Base-by-base conservation (phyloP, 2,797 vertebrate species). In the Cynopterus sphinx region DNA sequence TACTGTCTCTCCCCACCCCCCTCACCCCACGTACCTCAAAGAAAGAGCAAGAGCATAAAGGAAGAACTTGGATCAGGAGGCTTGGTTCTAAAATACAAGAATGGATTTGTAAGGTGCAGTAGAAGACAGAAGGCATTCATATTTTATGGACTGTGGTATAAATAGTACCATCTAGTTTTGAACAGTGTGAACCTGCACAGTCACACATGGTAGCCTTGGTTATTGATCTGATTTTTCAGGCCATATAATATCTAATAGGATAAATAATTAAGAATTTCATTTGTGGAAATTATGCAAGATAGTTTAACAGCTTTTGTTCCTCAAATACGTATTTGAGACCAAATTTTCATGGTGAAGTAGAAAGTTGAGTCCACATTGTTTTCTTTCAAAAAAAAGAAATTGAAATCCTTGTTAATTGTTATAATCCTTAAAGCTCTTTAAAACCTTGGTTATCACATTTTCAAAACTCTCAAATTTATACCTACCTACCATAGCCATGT, bases 331-430 rank as follows among this genome's bases (percentile, higher is more conserved):
- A 78, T 61, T 90, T 87, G 21, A 87, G 75, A 83, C 16, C 49
- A 71, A n/a, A 75, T 79, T 53, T 93, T 87, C 22, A 68, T 49
- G 59, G 16, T 90, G 36, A 90, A 91, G 46, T 92, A 59, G 87
- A 83, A 92, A 81, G 28, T 75, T 87, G 63, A 85, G 31, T 81
- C 36, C 1, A 13, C 24, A 17, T 82, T 90, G 2, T 95, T 95
- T 84, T 70, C 65, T 75, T 95, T 90, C 55, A 92, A 81, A 81
- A 71, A 71, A 94, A 88, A 26, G 6, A 91, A 91, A 63, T 46
- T 95, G 2, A 91, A 96, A 68, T 67, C 26, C 31, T 70, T 84
- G 39, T 85, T 94, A 78, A 92, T 71, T 73, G 92, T 67, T 43
- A 59, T 53, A 92, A 79, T 83, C 11, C 13, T 1, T n/a, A n/a